Evolutionary conservation across 2,113 vertebrate genomes (phyloP).

Genomic region (Prolemur simus): DNA sequence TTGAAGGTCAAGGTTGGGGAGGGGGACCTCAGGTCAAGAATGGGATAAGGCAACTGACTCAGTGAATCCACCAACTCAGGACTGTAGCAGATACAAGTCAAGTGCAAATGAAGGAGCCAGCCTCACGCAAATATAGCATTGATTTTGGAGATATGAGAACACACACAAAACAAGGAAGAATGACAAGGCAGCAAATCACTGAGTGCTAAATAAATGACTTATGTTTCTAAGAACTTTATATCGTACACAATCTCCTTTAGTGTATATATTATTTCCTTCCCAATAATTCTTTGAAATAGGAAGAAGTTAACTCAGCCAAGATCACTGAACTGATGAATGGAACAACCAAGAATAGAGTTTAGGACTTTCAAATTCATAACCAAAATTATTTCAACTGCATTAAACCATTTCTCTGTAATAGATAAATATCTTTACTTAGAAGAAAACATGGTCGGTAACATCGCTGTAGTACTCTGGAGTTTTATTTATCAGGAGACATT

Average conservation of each 20-base stretch:
- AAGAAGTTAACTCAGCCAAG: not conserved
- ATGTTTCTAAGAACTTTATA: not conserved
- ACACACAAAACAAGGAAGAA: not conserved
- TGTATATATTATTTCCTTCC: not conserved
- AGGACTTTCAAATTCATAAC: not conserved
- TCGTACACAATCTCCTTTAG: not conserved
- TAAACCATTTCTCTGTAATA: not conserved
- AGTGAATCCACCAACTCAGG: not conserved
- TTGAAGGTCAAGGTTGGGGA: not conserved
- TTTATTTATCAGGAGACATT: not conserved
- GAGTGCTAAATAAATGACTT: not conserved
- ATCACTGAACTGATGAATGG: not conserved
- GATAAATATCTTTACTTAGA: not conserved
- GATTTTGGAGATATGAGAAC: not conserved
- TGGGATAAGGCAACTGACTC: not conserved
- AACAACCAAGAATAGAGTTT: not conserved
- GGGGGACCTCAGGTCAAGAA: not conserved
- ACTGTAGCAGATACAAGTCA: not conserved
- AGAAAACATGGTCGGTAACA: not conserved
- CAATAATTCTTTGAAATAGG: not conserved
- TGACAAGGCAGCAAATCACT: not conserved
- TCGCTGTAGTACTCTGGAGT: not conserved
- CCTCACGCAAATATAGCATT: not conserved
- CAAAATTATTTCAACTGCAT: not conserved
- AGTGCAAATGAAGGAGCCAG: not conserved